phyloP scores from a whole-genome alignment of 2,888 invertebrate genomes.

The Peribatodes rhomboidaria region DNA sequence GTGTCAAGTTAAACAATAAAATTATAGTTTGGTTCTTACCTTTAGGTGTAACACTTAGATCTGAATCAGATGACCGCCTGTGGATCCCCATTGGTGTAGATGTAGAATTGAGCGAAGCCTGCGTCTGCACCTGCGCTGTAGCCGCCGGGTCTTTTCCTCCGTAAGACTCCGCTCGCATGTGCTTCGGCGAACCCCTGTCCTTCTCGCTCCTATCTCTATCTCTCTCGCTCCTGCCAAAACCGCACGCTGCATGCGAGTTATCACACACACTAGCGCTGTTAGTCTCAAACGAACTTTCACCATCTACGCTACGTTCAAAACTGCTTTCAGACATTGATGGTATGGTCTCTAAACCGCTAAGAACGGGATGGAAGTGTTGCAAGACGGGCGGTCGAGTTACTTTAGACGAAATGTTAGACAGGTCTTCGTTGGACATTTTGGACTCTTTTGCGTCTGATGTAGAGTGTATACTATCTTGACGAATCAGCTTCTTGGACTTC shows the following conservation, averaged over 20 bases:
- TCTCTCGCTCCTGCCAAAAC: slow-evolving; percentile 77
- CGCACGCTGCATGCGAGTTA: slow-evolving; percentile 86
- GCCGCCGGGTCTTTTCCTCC: slow-evolving; percentile 76
- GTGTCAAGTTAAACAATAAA: background rate
- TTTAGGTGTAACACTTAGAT: slow-evolving; percentile 96
- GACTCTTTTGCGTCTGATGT: slow-evolving; percentile 54
- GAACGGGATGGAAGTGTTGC: slow-evolving; percentile 74
- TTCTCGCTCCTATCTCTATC: slow-evolving; percentile 69
- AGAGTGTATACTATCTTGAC: slow-evolving; percentile 77
- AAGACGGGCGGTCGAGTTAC: slow-evolving; percentile 66
- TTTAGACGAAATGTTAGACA: slow-evolving; percentile 62
- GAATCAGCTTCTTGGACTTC: slow-evolving; percentile 63
- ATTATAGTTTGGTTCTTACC: slow-evolving; percentile 83
- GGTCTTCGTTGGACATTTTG: slow-evolving; percentile 73
- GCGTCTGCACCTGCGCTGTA: slow-evolving; percentile 60
- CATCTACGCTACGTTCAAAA: slow-evolving; percentile 72
- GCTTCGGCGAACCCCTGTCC: slow-evolving; percentile 77
- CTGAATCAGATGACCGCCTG: slow-evolving; percentile 96
- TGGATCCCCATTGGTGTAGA: slow-evolving; percentile 87
- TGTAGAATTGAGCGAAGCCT: slow-evolving; percentile 76
- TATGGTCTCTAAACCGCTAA: slow-evolving; percentile 79
- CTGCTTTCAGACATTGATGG: slow-evolving; percentile 76
- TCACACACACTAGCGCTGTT: slow-evolving; percentile 83
- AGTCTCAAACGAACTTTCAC: slow-evolving; percentile 65
- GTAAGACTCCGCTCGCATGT: slow-evolving; percentile 85